Evolutionary conservation across 2,113 vertebrate species (phyloP).

Genomic region (Erythrocebus patas): DNA sequence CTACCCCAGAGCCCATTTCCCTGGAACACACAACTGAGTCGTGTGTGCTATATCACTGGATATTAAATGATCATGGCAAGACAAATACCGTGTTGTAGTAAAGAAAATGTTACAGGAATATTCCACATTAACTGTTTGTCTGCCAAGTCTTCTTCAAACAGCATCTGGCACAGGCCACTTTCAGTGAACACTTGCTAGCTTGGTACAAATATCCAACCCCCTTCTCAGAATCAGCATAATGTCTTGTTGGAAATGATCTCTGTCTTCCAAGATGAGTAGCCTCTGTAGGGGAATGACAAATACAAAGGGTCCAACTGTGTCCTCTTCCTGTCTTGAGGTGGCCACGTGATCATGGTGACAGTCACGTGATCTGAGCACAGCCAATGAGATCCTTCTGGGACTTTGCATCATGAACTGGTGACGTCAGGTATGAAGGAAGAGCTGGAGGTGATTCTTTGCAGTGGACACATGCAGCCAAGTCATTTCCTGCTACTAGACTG

Average conservation of each 20-base stretch:
- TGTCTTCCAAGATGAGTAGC: background rate
- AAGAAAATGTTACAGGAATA: background rate
- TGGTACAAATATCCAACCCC: background rate
- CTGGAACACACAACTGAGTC: background rate
- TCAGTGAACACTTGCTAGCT: background rate
- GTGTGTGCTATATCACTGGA: background rate
- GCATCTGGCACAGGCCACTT: background rate
- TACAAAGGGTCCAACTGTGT: rapidly evolving
- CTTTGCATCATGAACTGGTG: no score
- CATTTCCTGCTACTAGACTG: background rate
- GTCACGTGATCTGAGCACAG: background rate
- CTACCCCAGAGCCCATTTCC: background rate
- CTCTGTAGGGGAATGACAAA: no score
- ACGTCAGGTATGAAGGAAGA: background rate
- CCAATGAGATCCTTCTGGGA: background rate
- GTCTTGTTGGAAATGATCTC: rapidly evolving
- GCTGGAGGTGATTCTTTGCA: background rate
- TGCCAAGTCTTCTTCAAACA: background rate
- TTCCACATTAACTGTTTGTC: background rate
- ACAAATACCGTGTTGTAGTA: background rate
- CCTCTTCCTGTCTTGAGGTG: rapidly evolving
- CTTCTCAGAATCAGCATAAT: background rate
- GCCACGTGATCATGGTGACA: no score
- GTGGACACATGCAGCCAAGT: rapidly evolving
- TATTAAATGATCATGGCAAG: background rate